Conservation (phyloP, 2,113 vertebrate genomes). For the Otis tarda region DNA sequence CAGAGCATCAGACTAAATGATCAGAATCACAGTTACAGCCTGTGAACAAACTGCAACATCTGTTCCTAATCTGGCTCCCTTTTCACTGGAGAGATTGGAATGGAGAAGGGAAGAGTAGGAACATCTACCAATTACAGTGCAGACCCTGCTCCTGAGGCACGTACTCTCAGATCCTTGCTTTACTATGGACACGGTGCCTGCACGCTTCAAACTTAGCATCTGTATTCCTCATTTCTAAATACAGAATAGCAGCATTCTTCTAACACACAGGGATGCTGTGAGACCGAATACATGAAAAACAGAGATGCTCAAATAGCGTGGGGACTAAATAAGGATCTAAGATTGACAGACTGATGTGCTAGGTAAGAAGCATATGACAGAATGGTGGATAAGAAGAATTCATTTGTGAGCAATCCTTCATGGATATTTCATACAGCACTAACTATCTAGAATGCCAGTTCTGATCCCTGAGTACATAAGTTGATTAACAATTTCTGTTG, state of each 20-base stretch:
- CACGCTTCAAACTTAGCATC: background rate
- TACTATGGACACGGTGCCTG: background rate
- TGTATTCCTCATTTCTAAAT: background rate
- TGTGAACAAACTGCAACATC: conserved; percentile 47
- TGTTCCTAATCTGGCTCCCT: conserved; percentile 33
- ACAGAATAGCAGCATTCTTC: background rate
- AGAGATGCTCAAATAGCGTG: background rate
- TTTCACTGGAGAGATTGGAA: background rate
- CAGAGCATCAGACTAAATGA: background rate
- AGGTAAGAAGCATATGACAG: background rate
- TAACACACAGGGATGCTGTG: background rate
- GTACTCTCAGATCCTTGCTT: background rate
- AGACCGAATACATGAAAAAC: background rate
- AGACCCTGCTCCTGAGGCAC: background rate
- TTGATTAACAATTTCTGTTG: background rate
- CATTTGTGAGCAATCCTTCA: background rate
- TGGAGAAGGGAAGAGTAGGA: background rate
- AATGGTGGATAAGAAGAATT: background rate
- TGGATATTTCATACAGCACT: background rate
- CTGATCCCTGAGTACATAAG: background rate
- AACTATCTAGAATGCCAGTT: background rate
- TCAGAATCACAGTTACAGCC: background rate
- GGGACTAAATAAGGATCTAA: background rate
- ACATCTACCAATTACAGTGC: background rate
- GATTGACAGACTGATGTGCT: background rate